phyloP scores from a whole-genome alignment of 2,113 vertebrate species.

The Sturnus vulgaris region DNA sequence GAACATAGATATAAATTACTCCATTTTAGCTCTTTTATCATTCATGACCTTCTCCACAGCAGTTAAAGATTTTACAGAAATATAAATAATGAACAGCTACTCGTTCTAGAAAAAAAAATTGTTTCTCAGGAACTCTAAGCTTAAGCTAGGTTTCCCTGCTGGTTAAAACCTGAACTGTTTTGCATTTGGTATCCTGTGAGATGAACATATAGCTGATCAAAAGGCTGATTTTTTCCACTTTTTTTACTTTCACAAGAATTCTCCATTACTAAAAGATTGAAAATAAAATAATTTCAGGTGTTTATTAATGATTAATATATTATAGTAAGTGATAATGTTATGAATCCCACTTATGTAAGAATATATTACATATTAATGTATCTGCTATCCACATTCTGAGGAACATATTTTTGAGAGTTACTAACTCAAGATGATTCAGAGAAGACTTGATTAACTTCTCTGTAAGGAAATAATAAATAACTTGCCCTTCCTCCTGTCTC shows the following conservation, averaged over 20 bases:
- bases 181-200: background rate
- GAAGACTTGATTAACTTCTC: background rate
- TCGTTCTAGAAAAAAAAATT: background rate
- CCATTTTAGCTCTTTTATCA: background rate
- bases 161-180: slow-evolving; percentile 1
- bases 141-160: background rate
- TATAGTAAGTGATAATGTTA: background rate
- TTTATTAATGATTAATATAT: background rate
- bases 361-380: background rate
- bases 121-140: background rate
- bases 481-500: background rate
- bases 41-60: background rate
- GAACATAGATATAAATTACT: background rate
- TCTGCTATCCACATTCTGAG: background rate
- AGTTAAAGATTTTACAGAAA: background rate
- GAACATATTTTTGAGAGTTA: background rate
- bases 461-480: background rate
- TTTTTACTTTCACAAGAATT: background rate
- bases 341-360: background rate
- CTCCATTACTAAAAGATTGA: background rate
- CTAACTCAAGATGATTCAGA: background rate
- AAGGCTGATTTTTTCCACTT: background rate
- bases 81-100: background rate
- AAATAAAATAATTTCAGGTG: slow-evolving; percentile 2
- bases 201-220: background rate